Conservation (phyloP, 2,797 vertebrate genomes). For the Synanceia verrucosa region DNA sequence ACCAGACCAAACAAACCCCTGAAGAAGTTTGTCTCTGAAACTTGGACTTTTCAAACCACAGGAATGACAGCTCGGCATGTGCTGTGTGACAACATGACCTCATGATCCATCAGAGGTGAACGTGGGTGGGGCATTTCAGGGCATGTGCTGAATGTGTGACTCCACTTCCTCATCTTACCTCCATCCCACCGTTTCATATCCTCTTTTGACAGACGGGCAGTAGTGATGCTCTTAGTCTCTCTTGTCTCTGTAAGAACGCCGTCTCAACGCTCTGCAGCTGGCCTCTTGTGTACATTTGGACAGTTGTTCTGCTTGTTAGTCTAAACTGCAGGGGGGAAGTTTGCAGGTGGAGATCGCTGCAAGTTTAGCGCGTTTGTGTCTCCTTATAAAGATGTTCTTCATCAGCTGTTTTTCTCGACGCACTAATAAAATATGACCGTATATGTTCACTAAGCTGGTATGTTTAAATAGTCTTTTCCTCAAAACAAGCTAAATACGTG, state of each 20-base stretch:
- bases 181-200: slow-evolving; percentile 70
- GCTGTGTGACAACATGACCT: slow-evolving; percentile 71
- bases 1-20: neutral
- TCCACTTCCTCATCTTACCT: slow-evolving; percentile 76
- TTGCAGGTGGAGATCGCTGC: neutral
- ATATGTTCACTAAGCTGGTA: neutral
- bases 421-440: neutral
- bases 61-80: slow-evolving; percentile 57
- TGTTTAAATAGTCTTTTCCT: slow-evolving; percentile 1
- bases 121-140: slow-evolving; percentile 65
- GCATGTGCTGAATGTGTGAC: slow-evolving; percentile 80
- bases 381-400: neutral
- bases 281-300: slow-evolving; percentile 25
- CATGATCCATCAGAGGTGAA: slow-evolving; percentile 73
- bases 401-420: neutral
- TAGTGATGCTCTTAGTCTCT: slow-evolving; percentile 36
- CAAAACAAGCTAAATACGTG: neutral
- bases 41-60: slow-evolving; percentile 45
- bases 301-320: slow-evolving; percentile 26
- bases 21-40: neutral
- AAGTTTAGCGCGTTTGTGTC: slow-evolving; percentile 3
- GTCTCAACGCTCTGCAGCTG: slow-evolving; percentile 29
- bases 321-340: slow-evolving; percentile 29
- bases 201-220: slow-evolving; percentile 68
- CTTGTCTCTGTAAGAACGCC: slow-evolving; percentile 23